Conservation (phyloP, 2,888 invertebrate genomes). For the Eumacrocentrus americanus region DNA sequence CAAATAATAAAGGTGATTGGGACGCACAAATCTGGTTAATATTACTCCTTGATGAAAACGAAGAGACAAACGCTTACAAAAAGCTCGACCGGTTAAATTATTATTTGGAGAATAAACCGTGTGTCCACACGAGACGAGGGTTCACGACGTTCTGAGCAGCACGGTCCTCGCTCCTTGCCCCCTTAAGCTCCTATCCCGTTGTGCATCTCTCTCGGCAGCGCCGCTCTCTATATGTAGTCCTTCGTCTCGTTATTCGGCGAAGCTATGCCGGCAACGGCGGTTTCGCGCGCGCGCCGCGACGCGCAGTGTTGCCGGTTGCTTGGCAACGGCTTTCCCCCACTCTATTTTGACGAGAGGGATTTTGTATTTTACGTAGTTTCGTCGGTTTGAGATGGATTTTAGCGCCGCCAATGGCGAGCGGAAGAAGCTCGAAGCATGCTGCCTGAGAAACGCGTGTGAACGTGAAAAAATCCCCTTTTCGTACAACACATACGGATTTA, state of each 20-base stretch:
- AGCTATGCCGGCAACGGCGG: constrained; percentile 15
- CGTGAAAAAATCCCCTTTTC: too few species aligned
- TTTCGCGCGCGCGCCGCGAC: constrained; percentile 31
- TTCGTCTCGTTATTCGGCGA: constrained; percentile 5
- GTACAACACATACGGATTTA: too few species aligned
- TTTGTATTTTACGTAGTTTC: too few species aligned
- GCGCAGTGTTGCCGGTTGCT: constrained; percentile 49
- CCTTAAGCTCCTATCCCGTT: background rate
- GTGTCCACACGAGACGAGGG: constrained; percentile 48
- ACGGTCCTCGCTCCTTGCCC: constrained; percentile 34
- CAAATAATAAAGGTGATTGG: too few species aligned
- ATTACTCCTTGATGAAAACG: background rate
- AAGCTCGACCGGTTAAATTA: background rate
- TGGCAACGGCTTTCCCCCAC: constrained; percentile 43
- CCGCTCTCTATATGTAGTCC: constrained; percentile 2
- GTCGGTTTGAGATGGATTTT: too few species aligned
- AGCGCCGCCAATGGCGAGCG: background rate
- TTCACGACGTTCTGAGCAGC: constrained; percentile 51
- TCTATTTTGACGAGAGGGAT: background rate
- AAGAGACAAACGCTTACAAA: background rate
- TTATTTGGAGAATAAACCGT: background rate
- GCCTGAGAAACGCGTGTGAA: too few species aligned
- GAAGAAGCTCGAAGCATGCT: background rate
- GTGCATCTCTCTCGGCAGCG: background rate
- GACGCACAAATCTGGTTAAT: too few species aligned